phyloP scores from a whole-genome alignment of 2,888 invertebrate genomes.

The Abrostola tripartita region DNA sequence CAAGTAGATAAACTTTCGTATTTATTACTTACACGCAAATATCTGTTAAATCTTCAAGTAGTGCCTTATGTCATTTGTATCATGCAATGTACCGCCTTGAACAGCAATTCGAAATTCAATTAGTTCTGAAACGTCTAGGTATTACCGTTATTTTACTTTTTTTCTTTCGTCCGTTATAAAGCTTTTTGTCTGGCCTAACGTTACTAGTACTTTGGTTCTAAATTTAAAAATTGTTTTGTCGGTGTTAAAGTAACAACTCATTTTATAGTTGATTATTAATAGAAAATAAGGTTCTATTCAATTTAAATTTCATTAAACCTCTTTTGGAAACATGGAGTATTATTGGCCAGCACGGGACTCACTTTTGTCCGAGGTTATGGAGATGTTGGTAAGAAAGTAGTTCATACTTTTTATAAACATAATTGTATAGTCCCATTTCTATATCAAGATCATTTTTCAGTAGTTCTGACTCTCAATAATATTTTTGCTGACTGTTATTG shows the following conservation, averaged over 20 bases:
- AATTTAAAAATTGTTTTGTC: background rate
- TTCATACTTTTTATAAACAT: too few relatives aligned
- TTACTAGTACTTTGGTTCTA: background rate
- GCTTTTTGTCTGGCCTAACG: background rate
- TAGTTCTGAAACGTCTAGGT: constrained; percentile 27
- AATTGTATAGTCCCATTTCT: too few relatives aligned
- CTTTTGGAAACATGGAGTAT: too few relatives aligned
- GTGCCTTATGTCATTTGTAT: constrained; percentile 37
- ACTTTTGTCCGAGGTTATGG: too few relatives aligned
- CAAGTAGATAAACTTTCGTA: constrained; percentile 34
- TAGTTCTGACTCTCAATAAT: too few relatives aligned
- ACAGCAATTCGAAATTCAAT: constrained; percentile 45
- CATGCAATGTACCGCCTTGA: constrained; percentile 39
- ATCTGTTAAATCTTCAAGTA: constrained; percentile 20
- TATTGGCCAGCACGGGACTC: too few relatives aligned
- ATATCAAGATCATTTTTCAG: too few relatives aligned
- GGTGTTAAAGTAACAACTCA: background rate
- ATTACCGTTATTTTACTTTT: constrained; percentile 17
- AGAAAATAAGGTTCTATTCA: too few relatives aligned
- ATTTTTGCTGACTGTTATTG: too few relatives aligned
- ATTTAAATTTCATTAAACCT: too few relatives aligned
- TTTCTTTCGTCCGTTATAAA: background rate
- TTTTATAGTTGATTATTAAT: too few relatives aligned
- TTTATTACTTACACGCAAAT: constrained; percentile 39
- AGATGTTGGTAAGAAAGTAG: too few relatives aligned